Evolutionary conservation across 2,888 invertebrate genomes (phyloP), one percentile per base, ranked within the genome.

Genomic region (Lamellibrachia columna): DNA sequence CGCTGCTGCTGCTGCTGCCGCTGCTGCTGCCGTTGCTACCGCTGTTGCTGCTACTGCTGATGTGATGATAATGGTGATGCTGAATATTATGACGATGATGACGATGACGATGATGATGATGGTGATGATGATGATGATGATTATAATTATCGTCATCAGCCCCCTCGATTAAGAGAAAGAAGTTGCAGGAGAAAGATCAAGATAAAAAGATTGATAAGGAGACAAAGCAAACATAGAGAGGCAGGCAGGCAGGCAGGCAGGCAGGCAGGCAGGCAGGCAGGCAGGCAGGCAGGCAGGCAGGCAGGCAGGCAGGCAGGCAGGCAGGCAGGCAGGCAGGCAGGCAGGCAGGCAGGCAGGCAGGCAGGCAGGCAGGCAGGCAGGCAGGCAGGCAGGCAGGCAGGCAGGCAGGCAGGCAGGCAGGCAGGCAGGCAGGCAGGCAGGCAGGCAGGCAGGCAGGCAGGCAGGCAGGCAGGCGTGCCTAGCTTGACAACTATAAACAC

Each of bases 1-100:
- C 92, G 90, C 7, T 92, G 93, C 91, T 93, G 91, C 28, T 93
- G 92, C 53, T 93, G 75, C 53, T 93, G 92, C 28, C 92, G 93
- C 55, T 92, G 93, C 40, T 90, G 53, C 91, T 92, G 90, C 7
- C 93, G 92, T 53, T 55, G 91, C 28, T 93, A 75, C 90, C 91
- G 93, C 52, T 93, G 90, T 52, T 93, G 93, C 40, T 92, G 75
- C 90, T 91, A 90, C 53, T 92, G 28, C 58, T 92, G 4, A 60
- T 90, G 3, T 93, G 91, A 6, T 58, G 52, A n/a, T 92, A 90
- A 28, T 92, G 40, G 40, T 40, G 40, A 40, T 40, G 40, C 40
- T 40, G 40, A 40, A 40, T 40, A 40, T 40, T 40, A 40, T 1
- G 40, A 40, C 40, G 40, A 40, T 40, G 40, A 40, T 40, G 40